Evolutionary conservation across 2,888 invertebrate genomes (phyloP).

Genomic region (Thecophora atra): DNA sequence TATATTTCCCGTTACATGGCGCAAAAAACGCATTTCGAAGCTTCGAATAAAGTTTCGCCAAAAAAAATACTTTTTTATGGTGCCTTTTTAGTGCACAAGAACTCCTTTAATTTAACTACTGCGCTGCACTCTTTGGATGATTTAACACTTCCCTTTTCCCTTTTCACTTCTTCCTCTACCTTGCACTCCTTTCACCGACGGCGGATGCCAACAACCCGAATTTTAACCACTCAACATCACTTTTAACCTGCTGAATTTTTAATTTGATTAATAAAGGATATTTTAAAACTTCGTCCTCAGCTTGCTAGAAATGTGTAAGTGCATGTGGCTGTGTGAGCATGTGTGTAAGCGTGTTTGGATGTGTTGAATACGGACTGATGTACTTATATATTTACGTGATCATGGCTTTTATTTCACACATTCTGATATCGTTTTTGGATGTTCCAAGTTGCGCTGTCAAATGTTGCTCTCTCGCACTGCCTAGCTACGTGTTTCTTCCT

Average conservation of each 20-base stretch:
- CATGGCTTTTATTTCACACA: not conserved
- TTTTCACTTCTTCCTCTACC: not conserved
- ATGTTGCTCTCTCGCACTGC: not conserved
- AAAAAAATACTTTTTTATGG: too few relatives aligned
- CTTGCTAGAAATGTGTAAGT: not conserved
- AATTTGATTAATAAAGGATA: conserved; percentile 9
- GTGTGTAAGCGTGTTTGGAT: too few relatives aligned
- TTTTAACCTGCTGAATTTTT: conserved; percentile 14
- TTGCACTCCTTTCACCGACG: not conserved
- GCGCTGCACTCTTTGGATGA: too few relatives aligned
- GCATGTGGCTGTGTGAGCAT: not conserved
- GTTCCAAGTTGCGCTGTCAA: not conserved
- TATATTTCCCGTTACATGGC: not conserved
- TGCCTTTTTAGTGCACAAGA: too few relatives aligned
- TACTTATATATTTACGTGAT: too few relatives aligned
- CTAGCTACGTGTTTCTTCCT: too few relatives aligned
- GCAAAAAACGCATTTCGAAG: too few relatives aligned
- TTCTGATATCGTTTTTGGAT: not conserved
- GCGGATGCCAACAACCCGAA: not conserved
- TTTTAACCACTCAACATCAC: not conserved
- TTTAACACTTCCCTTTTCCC: too few relatives aligned
- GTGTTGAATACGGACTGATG: too few relatives aligned
- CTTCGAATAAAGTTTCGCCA: too few relatives aligned
- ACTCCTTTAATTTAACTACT: too few relatives aligned
- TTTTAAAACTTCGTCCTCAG: not conserved